These are phyloP conservation scores for Megalops cyprinoides DNA, from an alignment of 2,797 vertebrate genomes.

Conservation along the genomic window DNA sequence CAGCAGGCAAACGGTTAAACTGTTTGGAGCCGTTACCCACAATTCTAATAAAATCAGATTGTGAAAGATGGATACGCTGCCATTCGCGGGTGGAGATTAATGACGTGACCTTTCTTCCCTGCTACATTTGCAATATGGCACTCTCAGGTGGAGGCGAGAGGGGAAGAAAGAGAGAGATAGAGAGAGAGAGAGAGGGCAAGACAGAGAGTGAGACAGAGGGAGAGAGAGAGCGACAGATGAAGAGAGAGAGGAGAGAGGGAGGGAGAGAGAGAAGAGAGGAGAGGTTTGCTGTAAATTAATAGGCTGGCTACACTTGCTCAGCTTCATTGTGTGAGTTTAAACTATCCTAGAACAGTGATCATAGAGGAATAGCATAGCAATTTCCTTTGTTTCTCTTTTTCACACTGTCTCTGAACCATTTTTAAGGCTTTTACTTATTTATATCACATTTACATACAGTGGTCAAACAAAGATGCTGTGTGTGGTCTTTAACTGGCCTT, in stretches of 20 bases:
- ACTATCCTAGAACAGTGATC: no score
- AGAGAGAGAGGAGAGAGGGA: slow-evolving; percentile 39
- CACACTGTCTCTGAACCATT: no score
- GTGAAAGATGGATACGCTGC: slow-evolving; percentile 31
- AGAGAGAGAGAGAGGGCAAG: slow-evolving; percentile 5
- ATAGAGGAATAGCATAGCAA: no score
- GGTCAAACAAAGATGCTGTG: no score
- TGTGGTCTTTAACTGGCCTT: no score
- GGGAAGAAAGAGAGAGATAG: slow-evolving; percentile 17
- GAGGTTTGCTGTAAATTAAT: no score
- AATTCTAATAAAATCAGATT: slow-evolving; percentile 15
- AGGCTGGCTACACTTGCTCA: no score
- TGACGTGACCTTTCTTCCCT: slow-evolving; percentile 49
- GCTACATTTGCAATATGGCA: slow-evolving; percentile 27
- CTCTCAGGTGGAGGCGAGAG: slow-evolving; percentile 4
- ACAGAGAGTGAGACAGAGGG: slow-evolving; percentile 5
- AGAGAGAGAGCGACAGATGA: slow-evolving; percentile 22
- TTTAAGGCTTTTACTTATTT: no score
- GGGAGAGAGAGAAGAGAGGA: slow-evolving; percentile 14
- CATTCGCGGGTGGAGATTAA: slow-evolving; percentile 45
- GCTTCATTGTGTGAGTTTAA: no score
- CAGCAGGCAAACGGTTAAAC: slow-evolving; percentile 19
- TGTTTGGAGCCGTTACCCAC: background rate
- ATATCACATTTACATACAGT: no score
- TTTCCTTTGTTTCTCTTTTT: no score